Evolutionary conservation across 2,888 invertebrate genomes (phyloP).

Genomic region (Acrocyrtus sp.): DNA sequence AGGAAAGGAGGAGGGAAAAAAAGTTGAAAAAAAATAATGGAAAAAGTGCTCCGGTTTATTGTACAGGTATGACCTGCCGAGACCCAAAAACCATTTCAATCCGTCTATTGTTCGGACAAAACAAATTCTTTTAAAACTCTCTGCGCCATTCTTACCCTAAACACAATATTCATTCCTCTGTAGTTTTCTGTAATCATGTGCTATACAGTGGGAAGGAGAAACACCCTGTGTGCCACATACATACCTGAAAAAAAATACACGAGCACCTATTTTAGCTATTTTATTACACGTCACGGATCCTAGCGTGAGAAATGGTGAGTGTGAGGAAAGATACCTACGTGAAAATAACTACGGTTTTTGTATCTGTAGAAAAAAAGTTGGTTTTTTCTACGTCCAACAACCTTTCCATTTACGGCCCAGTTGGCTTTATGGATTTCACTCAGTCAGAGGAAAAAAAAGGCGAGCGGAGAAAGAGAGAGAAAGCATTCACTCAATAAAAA

Average conservation of each 20-base stretch:
- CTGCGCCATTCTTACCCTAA: background rate
- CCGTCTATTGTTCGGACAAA: constrained; percentile 43
- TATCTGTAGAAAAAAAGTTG: constrained; percentile 28
- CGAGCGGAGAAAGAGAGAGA: constrained; percentile 12
- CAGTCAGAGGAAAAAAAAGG: too few relatives aligned
- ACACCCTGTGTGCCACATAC: too few relatives aligned
- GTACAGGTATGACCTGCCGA: constrained; percentile 26
- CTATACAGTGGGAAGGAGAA: constrained; percentile 8
- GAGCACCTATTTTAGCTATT: constrained; percentile 38
- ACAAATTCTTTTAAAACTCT: constrained; percentile 42
- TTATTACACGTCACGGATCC: constrained; percentile 48
- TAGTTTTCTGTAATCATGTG: constrained; percentile 6
- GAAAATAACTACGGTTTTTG: constrained; percentile 20
- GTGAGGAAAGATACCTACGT: constrained; percentile 25
- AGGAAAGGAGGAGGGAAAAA: constrained; percentile 1
- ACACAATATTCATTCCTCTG: background rate
- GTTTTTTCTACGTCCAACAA: constrained; percentile 19
- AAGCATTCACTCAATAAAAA: constrained; percentile 42
- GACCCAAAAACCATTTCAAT: constrained; percentile 41
- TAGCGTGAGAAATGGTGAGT: constrained; percentile 50
- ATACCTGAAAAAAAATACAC: too few relatives aligned
- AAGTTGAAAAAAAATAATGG: too few relatives aligned
- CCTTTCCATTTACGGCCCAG: constrained; percentile 42
- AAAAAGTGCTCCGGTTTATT: constrained; percentile 23
- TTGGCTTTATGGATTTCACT: constrained; percentile 47